Conservation (phyloP, 2,888 invertebrate genomes). For the Phania funesta region DNA sequence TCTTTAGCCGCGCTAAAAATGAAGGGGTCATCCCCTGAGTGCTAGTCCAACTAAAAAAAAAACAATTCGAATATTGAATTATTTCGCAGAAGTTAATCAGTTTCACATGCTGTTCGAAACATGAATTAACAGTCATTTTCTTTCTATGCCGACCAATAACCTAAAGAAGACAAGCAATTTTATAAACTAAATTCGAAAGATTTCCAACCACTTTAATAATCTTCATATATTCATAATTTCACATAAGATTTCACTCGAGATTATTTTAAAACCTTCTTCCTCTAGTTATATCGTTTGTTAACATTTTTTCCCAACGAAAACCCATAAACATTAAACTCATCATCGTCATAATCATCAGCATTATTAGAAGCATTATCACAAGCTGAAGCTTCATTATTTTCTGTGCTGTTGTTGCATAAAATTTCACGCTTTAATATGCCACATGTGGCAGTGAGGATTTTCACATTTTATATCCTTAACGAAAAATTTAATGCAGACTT, state of each 20-base stretch:
- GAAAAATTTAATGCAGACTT: conserved; percentile 7
- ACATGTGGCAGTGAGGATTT: conserved; percentile 61
- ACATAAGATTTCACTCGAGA: background rate
- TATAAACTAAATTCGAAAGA: background rate
- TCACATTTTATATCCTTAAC: conserved; percentile 8
- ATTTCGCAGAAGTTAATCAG: too few relatives aligned
- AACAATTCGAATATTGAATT: too few relatives aligned
- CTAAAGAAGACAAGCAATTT: too few relatives aligned
- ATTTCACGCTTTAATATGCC: conserved; percentile 62
- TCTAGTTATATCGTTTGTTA: background rate
- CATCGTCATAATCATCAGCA: conserved; percentile 21
- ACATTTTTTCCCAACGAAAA: background rate
- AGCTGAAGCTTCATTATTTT: conserved; percentile 31
- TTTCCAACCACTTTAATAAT: conserved; percentile 1
- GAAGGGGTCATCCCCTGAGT: too few relatives aligned
- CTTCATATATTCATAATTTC: background rate
- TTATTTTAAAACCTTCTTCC: background rate
- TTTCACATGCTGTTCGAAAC: too few relatives aligned
- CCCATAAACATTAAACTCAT: background rate
- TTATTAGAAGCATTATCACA: conserved; percentile 59
- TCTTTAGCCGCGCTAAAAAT: too few relatives aligned
- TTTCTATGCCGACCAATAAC: too few relatives aligned
- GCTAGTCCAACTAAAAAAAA: too few relatives aligned
- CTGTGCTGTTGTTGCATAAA: conserved; percentile 15
- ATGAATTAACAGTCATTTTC: too few relatives aligned